Conservation (phyloP, 2,113 vertebrate genomes). For the Pimephales promelas region DNA sequence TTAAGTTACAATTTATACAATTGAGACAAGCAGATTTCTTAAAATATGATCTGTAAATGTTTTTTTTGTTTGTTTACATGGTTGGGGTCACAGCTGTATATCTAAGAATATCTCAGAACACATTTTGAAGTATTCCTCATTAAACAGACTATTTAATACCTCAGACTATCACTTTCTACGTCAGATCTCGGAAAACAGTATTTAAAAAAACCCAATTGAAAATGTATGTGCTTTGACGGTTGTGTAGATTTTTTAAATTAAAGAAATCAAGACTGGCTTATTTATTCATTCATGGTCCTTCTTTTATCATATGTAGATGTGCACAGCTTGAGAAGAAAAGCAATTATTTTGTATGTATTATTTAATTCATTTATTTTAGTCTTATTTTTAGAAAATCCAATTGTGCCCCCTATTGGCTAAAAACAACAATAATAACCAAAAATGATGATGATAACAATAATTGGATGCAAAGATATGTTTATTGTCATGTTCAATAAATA, state of each 20-base stretch:
- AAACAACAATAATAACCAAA: not conserved
- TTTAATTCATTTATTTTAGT: not conserved
- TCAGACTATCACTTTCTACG: not conserved
- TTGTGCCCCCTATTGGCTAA: not conserved
- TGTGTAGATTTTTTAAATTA: constrained; percentile 14
- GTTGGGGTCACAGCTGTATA: not conserved
- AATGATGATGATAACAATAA: not conserved
- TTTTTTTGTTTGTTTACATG: not conserved
- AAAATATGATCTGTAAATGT: not conserved
- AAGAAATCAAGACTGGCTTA: not conserved
- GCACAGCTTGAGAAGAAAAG: too few relatives aligned
- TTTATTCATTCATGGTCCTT: not conserved
- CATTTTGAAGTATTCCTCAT: not conserved
- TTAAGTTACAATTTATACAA: not conserved
- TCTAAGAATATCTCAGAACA: not conserved
- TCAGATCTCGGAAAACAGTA: not conserved
- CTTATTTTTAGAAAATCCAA: not conserved
- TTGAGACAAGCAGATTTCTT: too few relatives aligned
- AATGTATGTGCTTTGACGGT: not conserved
- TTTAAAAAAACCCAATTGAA: too few relatives aligned
- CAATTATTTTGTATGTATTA: not conserved
- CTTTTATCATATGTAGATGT: not conserved
- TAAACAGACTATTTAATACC: not conserved
- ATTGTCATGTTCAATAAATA: constrained; percentile 46
- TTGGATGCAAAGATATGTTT: constrained; percentile 43